phyloP scores from a whole-genome alignment of 2,113 vertebrate genomes.

The Ranitomeya variabilis region DNA sequence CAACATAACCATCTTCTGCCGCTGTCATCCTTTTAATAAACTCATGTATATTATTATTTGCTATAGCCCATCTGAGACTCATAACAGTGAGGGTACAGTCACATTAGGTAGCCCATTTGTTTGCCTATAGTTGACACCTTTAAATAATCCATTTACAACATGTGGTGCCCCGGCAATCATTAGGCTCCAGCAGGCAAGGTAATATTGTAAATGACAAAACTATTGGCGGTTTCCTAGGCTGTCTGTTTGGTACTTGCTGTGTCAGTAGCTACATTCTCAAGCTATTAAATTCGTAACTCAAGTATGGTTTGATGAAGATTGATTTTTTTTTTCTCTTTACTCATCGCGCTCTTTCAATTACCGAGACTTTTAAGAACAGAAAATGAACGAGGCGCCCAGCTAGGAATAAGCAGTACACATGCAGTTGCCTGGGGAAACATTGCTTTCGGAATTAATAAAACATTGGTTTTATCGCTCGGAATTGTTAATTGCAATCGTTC shows the following conservation, averaged over 20 bases:
- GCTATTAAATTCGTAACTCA: conserved; percentile 22
- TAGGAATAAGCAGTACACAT: conserved; percentile 24
- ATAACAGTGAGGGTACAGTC: neutral
- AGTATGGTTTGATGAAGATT: conserved; percentile 45
- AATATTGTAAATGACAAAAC: conserved; percentile 4
- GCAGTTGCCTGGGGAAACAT: conserved; percentile 52
- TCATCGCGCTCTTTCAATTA: conserved; percentile 50
- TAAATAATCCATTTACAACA: conserved; percentile 15
- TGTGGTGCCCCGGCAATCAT: neutral
- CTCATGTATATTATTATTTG: neutral
- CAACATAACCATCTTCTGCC: neutral
- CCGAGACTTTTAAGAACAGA: conserved; percentile 42
- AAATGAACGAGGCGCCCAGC: conserved; percentile 47
- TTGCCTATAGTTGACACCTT: neutral
- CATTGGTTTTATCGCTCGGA: conserved; percentile 44
- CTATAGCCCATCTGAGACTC: neutral
- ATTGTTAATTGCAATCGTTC: conserved; percentile 49
- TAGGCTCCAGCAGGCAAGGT: conserved; percentile 21
- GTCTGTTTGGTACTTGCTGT: conserved; percentile 13
- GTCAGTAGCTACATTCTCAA: conserved; percentile 27
- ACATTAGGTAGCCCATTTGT: neutral
- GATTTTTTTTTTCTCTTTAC: conserved; percentile 43
- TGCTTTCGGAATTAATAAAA: conserved; percentile 47
- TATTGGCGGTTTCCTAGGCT: neutral
- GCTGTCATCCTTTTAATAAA: neutral